Evolutionary conservation across 2,797 vertebrate genomes (phyloP), one percentile per base, ranked within the genome.

Genomic region (Hylomyscus alleni): DNA sequence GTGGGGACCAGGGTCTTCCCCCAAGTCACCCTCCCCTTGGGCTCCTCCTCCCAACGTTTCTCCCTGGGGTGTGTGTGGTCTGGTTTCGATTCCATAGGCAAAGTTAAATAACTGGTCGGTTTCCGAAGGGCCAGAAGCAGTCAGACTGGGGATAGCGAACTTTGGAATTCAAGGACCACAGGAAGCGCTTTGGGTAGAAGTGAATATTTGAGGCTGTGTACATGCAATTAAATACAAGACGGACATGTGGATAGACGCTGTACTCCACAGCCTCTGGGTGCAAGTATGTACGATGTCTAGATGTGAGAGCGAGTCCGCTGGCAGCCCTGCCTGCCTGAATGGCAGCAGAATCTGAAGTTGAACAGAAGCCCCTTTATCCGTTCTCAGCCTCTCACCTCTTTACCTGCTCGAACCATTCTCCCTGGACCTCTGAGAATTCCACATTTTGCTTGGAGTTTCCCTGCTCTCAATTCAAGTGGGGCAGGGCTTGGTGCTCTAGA

Each of bases 21-120:
- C 31, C 83, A 93, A 96, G 65, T 91, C 56, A 69, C 81, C 89
- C 83, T 94, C 76, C 67, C 60, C 47, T 40, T 77, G 9, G 9
- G 95, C 72, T 94, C 85, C 77, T 92, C 94, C 69, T 75, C 83
- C 60, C 67, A 82, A 80, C 29, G 50, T 84, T 96, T 86, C 78
- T 94, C 29, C 86, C 29, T 0, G n/a, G 93, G 56, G 65, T 62
- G 34, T 91, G 75, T 82, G 83, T 37, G 26, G 75, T 97, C 93
- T 95, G 96, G 91, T 97, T 97, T 96, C 95, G 50, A 97, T 97
- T 97, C 92, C 44, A 87, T 72, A 96, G 37, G 72, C 83, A 67
- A 92, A 89, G 86, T 96, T 88, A 93, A 97, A 77, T 82, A 92
- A 95, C 84, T 29, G 81, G 73, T 58, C 14, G 29, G 65, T 84